Conservation (phyloP, 2,113 vertebrate species). For the Anarhynchus alexandrinus region DNA sequence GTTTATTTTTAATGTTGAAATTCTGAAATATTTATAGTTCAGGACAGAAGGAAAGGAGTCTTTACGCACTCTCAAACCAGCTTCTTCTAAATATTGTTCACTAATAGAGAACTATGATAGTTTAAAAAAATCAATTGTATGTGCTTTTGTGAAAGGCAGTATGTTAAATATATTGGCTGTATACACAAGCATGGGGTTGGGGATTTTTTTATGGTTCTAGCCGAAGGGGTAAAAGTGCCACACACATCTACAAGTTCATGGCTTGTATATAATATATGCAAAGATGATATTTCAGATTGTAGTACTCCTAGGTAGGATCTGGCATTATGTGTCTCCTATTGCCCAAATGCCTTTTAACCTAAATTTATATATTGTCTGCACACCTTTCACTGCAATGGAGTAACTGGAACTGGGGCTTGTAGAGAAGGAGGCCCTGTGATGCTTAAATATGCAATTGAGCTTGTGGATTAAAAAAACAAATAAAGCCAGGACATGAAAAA, state of each 20-base stretch:
- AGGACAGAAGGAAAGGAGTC: background rate
- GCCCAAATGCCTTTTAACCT: background rate
- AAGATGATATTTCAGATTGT: background rate
- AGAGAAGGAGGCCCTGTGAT: background rate
- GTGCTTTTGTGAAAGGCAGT: background rate
- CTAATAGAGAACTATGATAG: background rate
- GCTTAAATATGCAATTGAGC: background rate
- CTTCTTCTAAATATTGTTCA: background rate
- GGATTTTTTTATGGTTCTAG: background rate
- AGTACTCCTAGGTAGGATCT: background rate
- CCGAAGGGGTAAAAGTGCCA: background rate
- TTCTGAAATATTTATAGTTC: background rate
- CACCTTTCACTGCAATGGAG: background rate
- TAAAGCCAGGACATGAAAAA: background rate
- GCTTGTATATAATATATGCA: background rate
- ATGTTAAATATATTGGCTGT: background rate
- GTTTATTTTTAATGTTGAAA: background rate
- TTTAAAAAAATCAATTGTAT: background rate
- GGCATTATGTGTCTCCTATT: background rate
- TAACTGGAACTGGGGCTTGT: background rate
- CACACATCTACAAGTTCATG: background rate
- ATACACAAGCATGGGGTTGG: too few relatives aligned
- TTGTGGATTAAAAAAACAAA: background rate
- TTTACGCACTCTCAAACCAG: background rate
- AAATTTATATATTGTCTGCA: background rate